Conservation (phyloP, 2,113 vertebrate species). For the Emydura subglobosa region DNA sequence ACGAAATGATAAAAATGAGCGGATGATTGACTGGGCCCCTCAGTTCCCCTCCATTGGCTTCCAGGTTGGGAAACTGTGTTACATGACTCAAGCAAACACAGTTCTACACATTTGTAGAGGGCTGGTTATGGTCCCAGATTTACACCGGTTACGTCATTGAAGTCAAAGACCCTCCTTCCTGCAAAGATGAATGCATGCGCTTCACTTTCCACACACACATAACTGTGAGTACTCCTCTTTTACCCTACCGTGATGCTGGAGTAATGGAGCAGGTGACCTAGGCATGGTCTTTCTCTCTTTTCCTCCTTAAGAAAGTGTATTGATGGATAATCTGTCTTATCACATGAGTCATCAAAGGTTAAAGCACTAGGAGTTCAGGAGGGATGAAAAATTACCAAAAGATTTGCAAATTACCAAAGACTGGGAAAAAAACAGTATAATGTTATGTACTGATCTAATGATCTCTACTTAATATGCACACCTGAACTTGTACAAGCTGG, state of each 20-base stretch:
- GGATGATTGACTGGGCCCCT: neutral
- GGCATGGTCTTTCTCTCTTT: conserved; percentile 7
- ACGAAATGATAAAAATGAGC: neutral
- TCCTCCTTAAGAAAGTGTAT: conserved; percentile 21
- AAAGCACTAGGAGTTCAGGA: conserved; percentile 17
- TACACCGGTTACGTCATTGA: neutral
- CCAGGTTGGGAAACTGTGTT: neutral
- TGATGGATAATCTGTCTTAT: conserved; percentile 45
- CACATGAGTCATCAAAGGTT: conserved; percentile 1
- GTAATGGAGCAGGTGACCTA: conserved; percentile 6
- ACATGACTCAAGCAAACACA: neutral
- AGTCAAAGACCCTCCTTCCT: neutral
- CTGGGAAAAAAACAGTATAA: conserved; percentile 9
- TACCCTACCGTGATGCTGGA: neutral
- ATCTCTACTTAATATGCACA: neutral
- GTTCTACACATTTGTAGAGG: neutral
- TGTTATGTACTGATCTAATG: neutral
- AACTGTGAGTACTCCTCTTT: neutral
- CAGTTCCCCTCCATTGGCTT: neutral
- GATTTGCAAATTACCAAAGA: neutral
- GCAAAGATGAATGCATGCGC: neutral
- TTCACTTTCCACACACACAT: conserved; percentile 2
- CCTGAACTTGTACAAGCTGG: neutral
- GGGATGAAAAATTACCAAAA: conserved; percentile 40
- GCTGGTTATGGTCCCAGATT: rapidly evolving